Conservation (phyloP, 2,113 vertebrate species). For the Pycnonotus jocosus region DNA sequence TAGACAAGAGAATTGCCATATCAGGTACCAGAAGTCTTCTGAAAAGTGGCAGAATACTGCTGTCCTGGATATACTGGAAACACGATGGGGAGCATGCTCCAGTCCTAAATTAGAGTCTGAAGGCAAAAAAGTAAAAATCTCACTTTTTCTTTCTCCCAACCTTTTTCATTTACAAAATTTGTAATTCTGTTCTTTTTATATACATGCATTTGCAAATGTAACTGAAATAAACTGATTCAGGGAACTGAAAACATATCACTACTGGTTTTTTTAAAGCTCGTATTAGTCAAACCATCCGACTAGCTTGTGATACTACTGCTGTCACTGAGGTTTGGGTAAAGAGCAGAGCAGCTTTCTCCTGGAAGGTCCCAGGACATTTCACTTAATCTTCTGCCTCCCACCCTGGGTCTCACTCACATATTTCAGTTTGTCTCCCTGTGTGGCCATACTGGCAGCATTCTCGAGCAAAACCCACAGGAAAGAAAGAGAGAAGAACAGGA, state of each 20-base stretch:
- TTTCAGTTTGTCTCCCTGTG: slow-evolving; percentile 40
- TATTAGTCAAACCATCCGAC: not conserved
- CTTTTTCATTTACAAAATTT: not conserved
- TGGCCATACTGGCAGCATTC: slow-evolving; percentile 7
- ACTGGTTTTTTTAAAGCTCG: not conserved
- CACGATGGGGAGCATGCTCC: not conserved
- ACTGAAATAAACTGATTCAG: not conserved
- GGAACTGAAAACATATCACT: not conserved
- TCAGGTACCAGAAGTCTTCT: not conserved
- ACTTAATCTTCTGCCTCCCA: not conserved
- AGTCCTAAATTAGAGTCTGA: not conserved
- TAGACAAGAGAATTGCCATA: not conserved
- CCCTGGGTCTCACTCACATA: not conserved
- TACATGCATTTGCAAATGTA: not conserved
- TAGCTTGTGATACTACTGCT: not conserved
- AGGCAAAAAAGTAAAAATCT: not conserved
- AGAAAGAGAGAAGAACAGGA: slow-evolving; percentile 34
- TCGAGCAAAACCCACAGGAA: slow-evolving; percentile 39
- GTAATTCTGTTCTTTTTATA: not conserved
- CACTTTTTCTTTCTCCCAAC: not conserved
- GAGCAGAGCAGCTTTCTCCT: not conserved
- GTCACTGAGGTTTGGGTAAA: not conserved
- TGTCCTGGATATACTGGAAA: not conserved
- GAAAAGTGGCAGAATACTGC: not conserved
- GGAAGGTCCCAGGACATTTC: not conserved